Base-by-base conservation (phyloP, 2,797 vertebrate species). In the Numenius phaeopus region DNA sequence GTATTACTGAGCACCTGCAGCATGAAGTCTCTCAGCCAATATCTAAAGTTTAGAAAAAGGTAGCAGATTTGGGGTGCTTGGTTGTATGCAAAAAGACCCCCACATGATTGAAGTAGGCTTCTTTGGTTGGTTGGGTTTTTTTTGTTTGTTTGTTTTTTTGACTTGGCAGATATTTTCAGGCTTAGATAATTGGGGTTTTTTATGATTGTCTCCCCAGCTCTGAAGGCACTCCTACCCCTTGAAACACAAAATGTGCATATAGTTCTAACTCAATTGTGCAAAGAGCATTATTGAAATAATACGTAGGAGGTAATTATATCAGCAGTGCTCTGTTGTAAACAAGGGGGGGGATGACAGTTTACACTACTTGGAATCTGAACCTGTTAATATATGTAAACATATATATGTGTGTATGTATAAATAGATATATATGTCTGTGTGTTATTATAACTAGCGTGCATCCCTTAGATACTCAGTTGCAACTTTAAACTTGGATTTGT, bases 101-200 rank as follows among this genome's bases (percentile, higher is more conserved):
- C 20, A 46, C 2, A 0, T 16, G 17, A 76, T 0, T 42, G 24
- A 37, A 67, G 34, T 57, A 37, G 0, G 23, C 23, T 0, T 71
- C 34, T n/a, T 55, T 61, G 20, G 30, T 26, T 50, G 49, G 49
- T 26, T 37, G 34, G 29, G 3, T 8, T 14, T 44, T 22, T 42
- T 52, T 19, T 50, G 13, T 46, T 46, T 7, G 3, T 7, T 52
- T 20, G 34, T 44, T 30, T 39, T 52, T 82, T 37, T 46, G 8
- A 30, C 37, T 64, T 71, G 46, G n/a, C 8, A 65, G 54, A 34
- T 55, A 16, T 54, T 87, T 77, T 42, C 20, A 69, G 34, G 7
- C 11, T 89, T 42, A 66, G 30, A 47, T 66, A 84, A 84, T 21
- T 3, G 58, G 73, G 9, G 52, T 29, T 30, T 62, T 89, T 61